Evolutionary conservation across 1,140 invertebrate species (phyloP).

Genomic region (Temnothorax nylanderi): DNA sequence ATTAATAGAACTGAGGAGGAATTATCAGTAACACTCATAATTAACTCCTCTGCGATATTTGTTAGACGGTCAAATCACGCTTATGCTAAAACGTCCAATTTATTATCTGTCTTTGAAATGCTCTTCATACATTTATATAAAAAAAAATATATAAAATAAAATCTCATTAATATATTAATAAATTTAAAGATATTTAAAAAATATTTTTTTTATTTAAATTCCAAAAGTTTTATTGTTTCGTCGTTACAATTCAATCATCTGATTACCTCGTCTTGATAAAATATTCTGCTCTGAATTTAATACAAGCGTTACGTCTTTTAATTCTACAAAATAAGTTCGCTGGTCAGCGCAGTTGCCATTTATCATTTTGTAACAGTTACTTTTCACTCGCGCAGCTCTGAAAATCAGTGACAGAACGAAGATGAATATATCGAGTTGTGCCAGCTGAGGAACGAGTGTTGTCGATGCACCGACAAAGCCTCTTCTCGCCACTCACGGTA

Average conservation of each 20-base stretch:
- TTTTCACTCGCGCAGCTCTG: not conserved
- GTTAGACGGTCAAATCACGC: no score
- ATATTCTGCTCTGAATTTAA: not conserved
- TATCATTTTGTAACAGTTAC: not conserved
- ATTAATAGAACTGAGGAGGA: constrained; percentile 71
- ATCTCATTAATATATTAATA: not conserved
- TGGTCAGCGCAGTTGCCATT: not conserved
- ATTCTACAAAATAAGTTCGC: not conserved
- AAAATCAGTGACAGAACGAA: not conserved
- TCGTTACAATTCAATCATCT: not conserved
- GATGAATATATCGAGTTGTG: constrained; percentile 49
- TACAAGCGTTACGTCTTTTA: not conserved
- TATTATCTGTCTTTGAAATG: no score
- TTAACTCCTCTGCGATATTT: constrained; percentile 3
- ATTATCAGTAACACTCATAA: constrained; percentile 74
- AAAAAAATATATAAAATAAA: not conserved
- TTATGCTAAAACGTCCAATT: no score
- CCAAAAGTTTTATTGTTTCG: not conserved
- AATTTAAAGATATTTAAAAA: not conserved
- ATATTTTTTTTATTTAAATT: not conserved
- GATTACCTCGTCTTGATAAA: not conserved
- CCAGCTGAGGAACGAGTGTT: not conserved
- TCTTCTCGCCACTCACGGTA: constrained; percentile 44
- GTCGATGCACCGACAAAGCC: constrained; percentile 61
- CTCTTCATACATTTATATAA: no score